These are phyloP conservation scores for Chaetura pelagica DNA, from an alignment of 2,113 vertebrate genomes.

Conservation along the genomic window DNA sequence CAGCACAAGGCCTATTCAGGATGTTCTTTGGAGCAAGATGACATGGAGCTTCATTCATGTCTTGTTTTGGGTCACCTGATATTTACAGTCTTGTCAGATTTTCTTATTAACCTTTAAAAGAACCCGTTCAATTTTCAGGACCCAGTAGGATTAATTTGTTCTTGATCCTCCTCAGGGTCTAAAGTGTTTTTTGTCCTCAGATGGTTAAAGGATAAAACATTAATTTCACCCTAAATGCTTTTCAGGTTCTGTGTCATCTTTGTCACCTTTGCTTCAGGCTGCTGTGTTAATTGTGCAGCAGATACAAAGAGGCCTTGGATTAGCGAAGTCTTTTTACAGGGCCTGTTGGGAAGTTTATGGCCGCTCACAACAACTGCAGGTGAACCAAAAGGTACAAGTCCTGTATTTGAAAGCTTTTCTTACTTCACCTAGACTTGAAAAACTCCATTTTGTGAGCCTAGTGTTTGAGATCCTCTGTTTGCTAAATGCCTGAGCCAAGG, in stretches of 20 bases:
- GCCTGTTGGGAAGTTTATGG: conserved; percentile 89
- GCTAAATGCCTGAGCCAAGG: background rate
- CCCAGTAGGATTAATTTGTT: background rate
- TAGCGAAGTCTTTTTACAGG: conserved; percentile 86
- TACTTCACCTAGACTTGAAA: background rate
- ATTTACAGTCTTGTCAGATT: background rate
- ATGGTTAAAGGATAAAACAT: background rate
- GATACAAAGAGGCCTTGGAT: conserved; percentile 86
- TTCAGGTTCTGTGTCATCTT: conserved; percentile 85
- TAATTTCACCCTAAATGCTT: background rate
- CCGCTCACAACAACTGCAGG: conserved; percentile 81
- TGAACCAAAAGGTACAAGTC: conserved; percentile 83
- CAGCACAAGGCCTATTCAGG: background rate
- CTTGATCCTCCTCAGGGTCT: background rate
- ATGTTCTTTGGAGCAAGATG: background rate
- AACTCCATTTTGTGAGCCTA: background rate
- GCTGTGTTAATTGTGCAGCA: conserved; percentile 85
- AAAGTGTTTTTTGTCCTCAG: background rate
- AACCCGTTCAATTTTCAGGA: background rate
- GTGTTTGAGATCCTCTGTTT: background rate
- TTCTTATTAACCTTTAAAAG: background rate
- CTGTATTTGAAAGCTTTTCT: background rate
- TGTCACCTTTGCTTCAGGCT: conserved; percentile 87
- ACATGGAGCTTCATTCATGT: background rate
- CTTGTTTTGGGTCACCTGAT: background rate